Base-by-base conservation (phyloP, 2,797 vertebrate genomes). In the Buceros bicornis region DNA sequence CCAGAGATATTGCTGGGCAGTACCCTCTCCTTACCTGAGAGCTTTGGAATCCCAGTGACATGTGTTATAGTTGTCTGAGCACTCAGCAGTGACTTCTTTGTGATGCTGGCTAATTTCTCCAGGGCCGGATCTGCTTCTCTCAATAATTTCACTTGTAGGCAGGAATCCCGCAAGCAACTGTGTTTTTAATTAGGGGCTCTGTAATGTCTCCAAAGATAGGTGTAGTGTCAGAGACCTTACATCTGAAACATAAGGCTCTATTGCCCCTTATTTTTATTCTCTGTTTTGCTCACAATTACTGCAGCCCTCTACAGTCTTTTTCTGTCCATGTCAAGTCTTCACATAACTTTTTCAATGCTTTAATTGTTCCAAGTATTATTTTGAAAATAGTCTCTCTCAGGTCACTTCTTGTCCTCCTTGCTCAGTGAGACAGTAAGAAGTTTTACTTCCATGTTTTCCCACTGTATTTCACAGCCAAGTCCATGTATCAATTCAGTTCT, bases 81-180 rank as follows among this genome's bases (percentile, higher is more conserved):
- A 16, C 69, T 95, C 87, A 93, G 45, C 67, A 51, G 45, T 58
- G 65, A 85, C 69, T 71, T 93, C 67, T 87, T 67, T 64, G 58
- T 78, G 91, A 54, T 64, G 65, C 72, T 80, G 72, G 57, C 60
- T 93, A 71, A 89, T 87, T 87, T 97, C 89, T 95, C 86, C n/a
- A 77, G 78, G 77, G 86, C 35, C 60, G 22, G 25, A 89, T 93
- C 12, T 0, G 2, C 73, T 90, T 87, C 92, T 96, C 42, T 83
- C 80, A 74, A 20, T 85, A 91, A 95, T 78, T 94, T 86, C 50
- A 19, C 16, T 85, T 86, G 73, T 73, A 81, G 17, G 9, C 86
- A 69, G 48, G 25, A 93, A 79, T 90, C 67, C 60, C 4, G 5
- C 28, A 77, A 57, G 48, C 28, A 84, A 28, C 60, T 29, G 66